Evolutionary conservation across 64 coral and sea anemone species (phyloP).

Genomic region (Stichodactyla helianthus): DNA sequence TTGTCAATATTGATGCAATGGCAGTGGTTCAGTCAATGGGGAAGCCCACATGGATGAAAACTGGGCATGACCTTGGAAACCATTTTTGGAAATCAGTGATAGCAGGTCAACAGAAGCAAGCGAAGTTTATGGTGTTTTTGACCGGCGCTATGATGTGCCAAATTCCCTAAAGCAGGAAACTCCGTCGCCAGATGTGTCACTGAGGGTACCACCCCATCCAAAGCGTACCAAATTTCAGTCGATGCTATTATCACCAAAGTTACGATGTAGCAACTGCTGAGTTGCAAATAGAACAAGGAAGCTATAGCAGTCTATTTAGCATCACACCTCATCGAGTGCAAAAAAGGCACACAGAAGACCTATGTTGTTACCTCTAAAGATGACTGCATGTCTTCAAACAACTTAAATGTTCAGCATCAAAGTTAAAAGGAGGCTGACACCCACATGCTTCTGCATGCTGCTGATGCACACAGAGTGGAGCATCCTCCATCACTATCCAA

Average conservation of each 20-base stretch:
- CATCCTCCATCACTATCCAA: slow-evolving; percentile 29
- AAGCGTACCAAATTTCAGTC: slow-evolving; percentile 4
- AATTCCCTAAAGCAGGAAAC: slow-evolving; percentile 31
- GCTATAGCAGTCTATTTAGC: background rate
- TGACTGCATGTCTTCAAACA: slow-evolving; percentile 33
- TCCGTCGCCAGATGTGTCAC: slow-evolving; percentile 27
- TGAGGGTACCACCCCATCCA: background rate
- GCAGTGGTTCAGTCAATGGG: slow-evolving; percentile 44
- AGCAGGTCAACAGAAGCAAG: background rate
- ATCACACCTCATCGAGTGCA: slow-evolving; percentile 22
- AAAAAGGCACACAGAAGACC: slow-evolving; percentile 4
- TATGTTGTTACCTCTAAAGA: slow-evolving; percentile 23
- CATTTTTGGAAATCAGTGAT: slow-evolving; percentile 37
- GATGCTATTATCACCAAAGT: slow-evolving; percentile 16
- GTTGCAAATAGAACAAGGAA: background rate
- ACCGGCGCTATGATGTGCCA: slow-evolving; percentile 32
- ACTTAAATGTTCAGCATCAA: slow-evolving; percentile 9
- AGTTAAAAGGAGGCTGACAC: slow-evolving; percentile 21
- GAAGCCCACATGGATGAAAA: slow-evolving; percentile 30
- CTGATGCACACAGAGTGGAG: slow-evolving; percentile 9
- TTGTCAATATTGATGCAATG: slow-evolving; percentile 39
- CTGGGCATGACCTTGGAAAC: slow-evolving; percentile 11
- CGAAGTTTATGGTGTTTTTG: slow-evolving; percentile 37
- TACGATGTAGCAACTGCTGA: background rate
- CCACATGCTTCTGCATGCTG: slow-evolving; percentile 14